phyloP scores from a whole-genome alignment of 1,140 invertebrate species.

The Mamestra configurata region DNA sequence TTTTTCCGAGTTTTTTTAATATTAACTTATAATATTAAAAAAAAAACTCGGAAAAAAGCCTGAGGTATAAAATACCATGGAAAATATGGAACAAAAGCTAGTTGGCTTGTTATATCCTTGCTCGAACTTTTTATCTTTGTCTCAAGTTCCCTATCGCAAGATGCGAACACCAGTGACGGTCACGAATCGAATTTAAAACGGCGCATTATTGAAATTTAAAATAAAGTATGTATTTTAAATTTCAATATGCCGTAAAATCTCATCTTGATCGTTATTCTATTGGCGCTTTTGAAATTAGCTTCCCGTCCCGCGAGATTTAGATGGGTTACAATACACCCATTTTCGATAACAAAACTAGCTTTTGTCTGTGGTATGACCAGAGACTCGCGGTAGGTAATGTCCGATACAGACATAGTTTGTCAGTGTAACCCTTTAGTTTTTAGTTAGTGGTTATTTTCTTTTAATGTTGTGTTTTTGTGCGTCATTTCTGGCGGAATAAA shows the following conservation, averaged over 20 bases:
- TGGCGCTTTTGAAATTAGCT: conserved; percentile 1
- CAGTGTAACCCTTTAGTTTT: no score
- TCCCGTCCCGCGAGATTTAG: not conserved
- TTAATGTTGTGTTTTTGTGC: no score
- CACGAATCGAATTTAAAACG: conserved; percentile 38
- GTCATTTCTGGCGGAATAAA: no score
- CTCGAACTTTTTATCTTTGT: not conserved
- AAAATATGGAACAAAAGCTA: not conserved
- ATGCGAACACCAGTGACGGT: conserved; percentile 20
- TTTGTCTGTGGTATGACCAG: no score
- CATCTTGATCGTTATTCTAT: conserved; percentile 1
- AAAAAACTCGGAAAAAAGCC: no score
- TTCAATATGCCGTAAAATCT: conserved; percentile 6
- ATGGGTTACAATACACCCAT: no score
- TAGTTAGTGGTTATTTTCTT: no score
- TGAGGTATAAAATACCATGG: not conserved
- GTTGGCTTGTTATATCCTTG: not conserved
- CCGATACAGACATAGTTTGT: no score
- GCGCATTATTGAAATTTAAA: no score
- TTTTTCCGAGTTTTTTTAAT: no score
- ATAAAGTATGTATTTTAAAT: conserved; percentile 7
- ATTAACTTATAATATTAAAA: no score
- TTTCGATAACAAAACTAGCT: no score
- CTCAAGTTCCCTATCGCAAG: conserved; percentile 15
- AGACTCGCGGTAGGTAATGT: not conserved